Evolutionary conservation across 2,113 vertebrate genomes (phyloP).

Genomic region (Mastomys coucha): DNA sequence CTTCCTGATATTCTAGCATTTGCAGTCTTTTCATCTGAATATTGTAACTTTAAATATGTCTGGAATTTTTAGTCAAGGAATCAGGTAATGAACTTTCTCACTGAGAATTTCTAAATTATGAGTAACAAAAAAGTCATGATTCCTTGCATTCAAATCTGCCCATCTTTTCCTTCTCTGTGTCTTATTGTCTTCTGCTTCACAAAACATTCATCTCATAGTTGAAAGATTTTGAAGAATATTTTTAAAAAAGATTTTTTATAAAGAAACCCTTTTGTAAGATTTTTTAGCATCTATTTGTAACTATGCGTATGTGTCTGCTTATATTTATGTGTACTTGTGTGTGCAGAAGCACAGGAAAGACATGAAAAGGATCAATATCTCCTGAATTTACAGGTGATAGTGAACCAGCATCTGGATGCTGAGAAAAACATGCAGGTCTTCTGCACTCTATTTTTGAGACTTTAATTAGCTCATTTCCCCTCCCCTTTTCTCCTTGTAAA

Average conservation of each 20-base stretch:
- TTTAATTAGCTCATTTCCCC: too few species aligned
- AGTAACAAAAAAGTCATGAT: not conserved
- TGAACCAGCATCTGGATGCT: not conserved
- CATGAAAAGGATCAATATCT: not conserved
- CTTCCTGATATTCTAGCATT: not conserved
- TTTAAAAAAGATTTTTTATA: not conserved
- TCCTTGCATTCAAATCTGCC: not conserved
- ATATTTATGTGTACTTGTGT: not conserved
- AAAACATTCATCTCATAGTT: not conserved
- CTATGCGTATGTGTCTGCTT: not conserved
- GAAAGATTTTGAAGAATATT: not conserved
- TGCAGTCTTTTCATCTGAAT: not conserved
- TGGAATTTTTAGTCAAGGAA: not conserved
- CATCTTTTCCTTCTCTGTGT: not conserved
- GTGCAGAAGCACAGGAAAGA: too few species aligned
- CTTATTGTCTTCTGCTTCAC: not conserved
- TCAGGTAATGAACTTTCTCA: not conserved
- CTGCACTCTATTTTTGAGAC: not conserved
- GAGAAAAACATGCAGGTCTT: not conserved
- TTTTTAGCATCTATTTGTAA: not conserved
- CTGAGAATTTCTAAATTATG: not conserved
- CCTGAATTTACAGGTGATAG: not conserved
- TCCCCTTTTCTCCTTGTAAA: not conserved
- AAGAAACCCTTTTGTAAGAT: not conserved
- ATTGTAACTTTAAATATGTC: not conserved